phyloP scores from a whole-genome alignment of 1,140 invertebrate species.

The Wiebesia pumilae region DNA sequence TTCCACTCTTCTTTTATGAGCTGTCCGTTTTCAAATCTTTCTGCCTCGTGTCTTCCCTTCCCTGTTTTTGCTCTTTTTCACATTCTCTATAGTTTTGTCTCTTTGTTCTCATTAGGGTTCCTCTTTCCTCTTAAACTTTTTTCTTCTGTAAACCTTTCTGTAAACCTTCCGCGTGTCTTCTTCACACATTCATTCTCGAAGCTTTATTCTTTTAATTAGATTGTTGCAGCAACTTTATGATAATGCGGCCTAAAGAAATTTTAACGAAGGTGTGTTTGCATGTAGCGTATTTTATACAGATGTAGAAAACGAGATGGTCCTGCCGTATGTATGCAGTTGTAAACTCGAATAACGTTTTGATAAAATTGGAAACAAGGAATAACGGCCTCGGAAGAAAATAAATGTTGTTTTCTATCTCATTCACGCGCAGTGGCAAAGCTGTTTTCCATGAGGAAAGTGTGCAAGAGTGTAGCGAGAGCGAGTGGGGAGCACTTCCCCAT shows the following conservation, averaged over 20 bases:
- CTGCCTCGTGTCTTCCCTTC: background rate
- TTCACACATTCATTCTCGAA: background rate
- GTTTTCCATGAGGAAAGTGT: slow-evolving; percentile 43
- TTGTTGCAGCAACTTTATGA: background rate
- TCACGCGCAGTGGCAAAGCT: slow-evolving; percentile 8
- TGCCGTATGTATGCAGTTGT: slow-evolving; percentile 14
- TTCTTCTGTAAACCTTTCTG: too few relatives aligned
- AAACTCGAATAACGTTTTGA: slow-evolving; percentile 48
- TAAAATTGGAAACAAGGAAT: slow-evolving; percentile 48
- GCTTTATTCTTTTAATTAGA: slow-evolving; percentile 30
- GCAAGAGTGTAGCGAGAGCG: background rate
- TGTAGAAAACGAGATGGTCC: too few relatives aligned
- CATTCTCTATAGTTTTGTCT: background rate
- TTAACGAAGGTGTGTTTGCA: background rate
- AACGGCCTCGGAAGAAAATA: slow-evolving; percentile 44
- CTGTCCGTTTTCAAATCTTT: background rate
- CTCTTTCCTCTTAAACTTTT: too few relatives aligned
- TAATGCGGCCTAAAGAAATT: background rate
- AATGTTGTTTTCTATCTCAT: slow-evolving; percentile 23
- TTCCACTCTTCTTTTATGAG: background rate
- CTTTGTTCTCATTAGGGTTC: too few relatives aligned
- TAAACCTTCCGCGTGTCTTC: background rate
- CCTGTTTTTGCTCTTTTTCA: background rate
- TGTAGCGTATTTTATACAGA: too few relatives aligned
- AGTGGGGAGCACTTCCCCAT: slow-evolving; percentile 19